Percentiles rank a stretch among this genome's conserved stretches.
Evolutionary conservation across 2,888 invertebrate species (phyloP).

Genomic region (Lordiphosa andalusiaca): DNA sequence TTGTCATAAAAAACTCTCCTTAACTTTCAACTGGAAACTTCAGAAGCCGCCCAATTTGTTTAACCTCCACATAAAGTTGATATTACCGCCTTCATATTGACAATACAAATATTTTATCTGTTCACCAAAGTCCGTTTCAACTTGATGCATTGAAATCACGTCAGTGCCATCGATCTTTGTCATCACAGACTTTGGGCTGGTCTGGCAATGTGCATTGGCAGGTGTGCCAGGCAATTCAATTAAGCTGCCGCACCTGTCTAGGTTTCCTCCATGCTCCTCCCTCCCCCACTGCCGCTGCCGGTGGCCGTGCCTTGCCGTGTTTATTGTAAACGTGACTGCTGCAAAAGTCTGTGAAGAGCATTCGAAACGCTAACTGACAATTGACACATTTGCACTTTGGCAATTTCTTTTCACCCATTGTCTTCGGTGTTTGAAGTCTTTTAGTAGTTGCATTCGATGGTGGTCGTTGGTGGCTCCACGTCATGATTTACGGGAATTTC

Average conservation of each 20-base stretch:
- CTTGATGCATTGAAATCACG: conserved; percentile 7
- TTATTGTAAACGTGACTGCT: conserved; percentile 69
- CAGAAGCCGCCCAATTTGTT: too few relatives aligned
- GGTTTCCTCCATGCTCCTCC: conserved; percentile 3
- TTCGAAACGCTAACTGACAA: conserved; percentile 58
- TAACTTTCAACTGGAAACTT: too few relatives aligned
- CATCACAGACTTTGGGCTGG: conserved; percentile 38
- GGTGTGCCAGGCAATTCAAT: conserved; percentile 62
- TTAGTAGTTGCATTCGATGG: conserved; percentile 29
- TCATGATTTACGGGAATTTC: conserved; percentile 63
- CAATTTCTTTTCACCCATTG: conserved; percentile 47
- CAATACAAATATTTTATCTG: conserved; percentile 3
- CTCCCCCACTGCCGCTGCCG: conserved; percentile 11
- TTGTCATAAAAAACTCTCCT: too few relatives aligned
- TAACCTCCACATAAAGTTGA: too few relatives aligned
- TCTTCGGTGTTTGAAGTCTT: conserved; percentile 36
- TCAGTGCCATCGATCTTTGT: conserved; percentile 55
- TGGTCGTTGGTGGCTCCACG: conserved; percentile 9
- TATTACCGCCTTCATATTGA: not conserved
- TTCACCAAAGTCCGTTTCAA: not conserved
- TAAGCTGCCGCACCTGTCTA: conserved; percentile 54
- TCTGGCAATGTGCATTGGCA: conserved; percentile 32
- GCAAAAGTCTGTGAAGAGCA: conserved; percentile 42
- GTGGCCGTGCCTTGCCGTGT: conserved; percentile 37
- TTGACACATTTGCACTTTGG: conserved; percentile 71